Percentiles rank a stretch among this genome's conserved stretches.
Evolutionary conservation across 2,797 vertebrate species (phyloP).

Genomic region (Strix occidentalis): DNA sequence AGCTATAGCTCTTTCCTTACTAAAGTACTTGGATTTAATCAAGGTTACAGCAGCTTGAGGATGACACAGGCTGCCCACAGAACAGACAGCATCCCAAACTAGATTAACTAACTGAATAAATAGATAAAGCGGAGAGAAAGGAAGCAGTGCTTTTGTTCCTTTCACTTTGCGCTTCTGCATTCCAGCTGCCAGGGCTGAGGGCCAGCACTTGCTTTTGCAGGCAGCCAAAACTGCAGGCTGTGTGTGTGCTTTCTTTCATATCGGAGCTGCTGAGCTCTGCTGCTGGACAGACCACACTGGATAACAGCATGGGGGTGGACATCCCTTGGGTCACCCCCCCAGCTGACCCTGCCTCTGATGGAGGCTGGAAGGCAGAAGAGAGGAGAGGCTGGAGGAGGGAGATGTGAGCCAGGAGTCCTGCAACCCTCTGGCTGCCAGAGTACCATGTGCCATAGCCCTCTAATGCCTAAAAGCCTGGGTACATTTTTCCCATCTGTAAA

Average conservation of each 20-base stretch:
- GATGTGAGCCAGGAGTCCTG: neutral
- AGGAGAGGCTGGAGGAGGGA: neutral
- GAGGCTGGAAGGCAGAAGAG: neutral
- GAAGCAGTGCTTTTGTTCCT: conserved; percentile 19
- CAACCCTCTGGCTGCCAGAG: neutral
- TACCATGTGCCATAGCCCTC: neutral
- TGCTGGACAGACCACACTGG: neutral
- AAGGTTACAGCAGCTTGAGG: conserved; percentile 28
- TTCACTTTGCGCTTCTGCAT: conserved; percentile 5
- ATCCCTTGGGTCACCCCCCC: neutral
- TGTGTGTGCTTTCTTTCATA: neutral
- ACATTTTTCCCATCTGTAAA: neutral
- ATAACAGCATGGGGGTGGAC: neutral
- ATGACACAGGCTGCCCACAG: conserved; percentile 15
- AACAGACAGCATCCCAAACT: conserved; percentile 24
- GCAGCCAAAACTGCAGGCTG: conserved; percentile 44
- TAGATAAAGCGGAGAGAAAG: neutral
- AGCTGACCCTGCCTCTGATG: neutral
- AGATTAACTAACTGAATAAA: conserved; percentile 26
- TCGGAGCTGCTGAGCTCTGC: neutral
- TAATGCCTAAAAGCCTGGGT: neutral
- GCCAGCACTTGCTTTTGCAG: conserved; percentile 30
- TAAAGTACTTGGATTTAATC: conserved; percentile 51
- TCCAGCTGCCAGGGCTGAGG: conserved; percentile 41
- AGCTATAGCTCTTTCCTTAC: conserved; percentile 19